Base-by-base conservation (phyloP, 2,888 invertebrate genomes). In the Oscheius sp. region DNA sequence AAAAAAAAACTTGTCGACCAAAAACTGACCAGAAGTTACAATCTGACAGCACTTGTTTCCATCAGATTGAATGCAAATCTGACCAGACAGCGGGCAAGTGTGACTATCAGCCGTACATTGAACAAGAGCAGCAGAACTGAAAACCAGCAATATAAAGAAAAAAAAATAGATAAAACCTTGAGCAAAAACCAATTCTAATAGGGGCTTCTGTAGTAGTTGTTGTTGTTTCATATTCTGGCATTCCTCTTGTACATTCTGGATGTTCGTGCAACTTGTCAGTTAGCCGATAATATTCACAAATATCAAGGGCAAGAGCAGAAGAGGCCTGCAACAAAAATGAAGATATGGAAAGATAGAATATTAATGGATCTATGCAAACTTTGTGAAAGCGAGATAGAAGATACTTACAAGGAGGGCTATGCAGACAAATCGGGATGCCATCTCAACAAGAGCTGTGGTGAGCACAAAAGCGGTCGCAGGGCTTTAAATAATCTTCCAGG, bases 21-120 rank as follows among this genome's bases (percentile, higher is more conserved):
- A 55, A 23, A 31, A 29, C 72, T 69, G 33, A 81, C 83, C 83
- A 42, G 76, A 73, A 29, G 82, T 78, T 33, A 81, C 79, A 65
- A 78, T 79, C 63, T 84, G 84, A 50, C 84, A 84, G 65, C 84
- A 84, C 63, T 78, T 79, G 65, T 82, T 75, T n/a, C 83, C 82
- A 70, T 84, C 84, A 0, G 81, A 81, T 55, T 82, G 82, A 34
- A 80, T 77, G 67, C 84, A 84, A 12, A 84, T 76, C 66, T 84
- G 84, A 1, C 84, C 84, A 20, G 80, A 81, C 15, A 82, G 73
- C 17, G 84, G 84, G 69, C 85, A 85, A n/a, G 78, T 80, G 25
- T 78, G 72, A 10, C 73, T 70, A 50, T 85, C 84, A 6, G 81
- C 76, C 1, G 83, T 83, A 69, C 85, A 85, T 64, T 82, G 82